Conservation (phyloP, 2,797 vertebrate genomes). For the Neomorphus geoffroyi region DNA sequence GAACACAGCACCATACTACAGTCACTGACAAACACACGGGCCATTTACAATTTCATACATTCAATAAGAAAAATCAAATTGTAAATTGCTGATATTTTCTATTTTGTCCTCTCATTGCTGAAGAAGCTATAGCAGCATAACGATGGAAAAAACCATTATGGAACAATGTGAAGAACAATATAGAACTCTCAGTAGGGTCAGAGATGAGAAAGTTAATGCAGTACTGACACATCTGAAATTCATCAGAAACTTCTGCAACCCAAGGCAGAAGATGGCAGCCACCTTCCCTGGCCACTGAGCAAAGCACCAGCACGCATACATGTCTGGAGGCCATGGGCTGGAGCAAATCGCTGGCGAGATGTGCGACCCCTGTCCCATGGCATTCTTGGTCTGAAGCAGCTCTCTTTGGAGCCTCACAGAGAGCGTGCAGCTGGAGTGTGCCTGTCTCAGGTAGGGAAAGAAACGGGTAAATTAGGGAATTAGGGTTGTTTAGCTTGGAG, state of each 20-base stretch:
- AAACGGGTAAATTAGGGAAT: neutral
- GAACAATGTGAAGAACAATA: neutral
- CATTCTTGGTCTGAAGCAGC: accelerated
- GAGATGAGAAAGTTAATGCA: neutral
- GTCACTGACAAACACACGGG: neutral
- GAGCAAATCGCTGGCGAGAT: neutral
- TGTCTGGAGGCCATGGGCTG: neutral
- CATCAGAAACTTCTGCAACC: neutral
- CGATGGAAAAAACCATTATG: accelerated
- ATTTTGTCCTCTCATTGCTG: neutral
- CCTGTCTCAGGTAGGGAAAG: neutral
- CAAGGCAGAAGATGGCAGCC: neutral
- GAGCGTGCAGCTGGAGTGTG: neutral
- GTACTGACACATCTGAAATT: neutral
- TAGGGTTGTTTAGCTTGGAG: too few species aligned
- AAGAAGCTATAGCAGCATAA: neutral
- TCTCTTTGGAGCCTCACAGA: neutral
- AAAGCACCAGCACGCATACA: neutral
- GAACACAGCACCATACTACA: neutral
- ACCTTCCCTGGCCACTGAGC: neutral
- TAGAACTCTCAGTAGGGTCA: neutral
- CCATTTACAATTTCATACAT: neutral
- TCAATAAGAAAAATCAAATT: neutral
- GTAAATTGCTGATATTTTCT: neutral
- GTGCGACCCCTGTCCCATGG: accelerated